Percentiles rank a stretch among this genome's conserved stretches.
These are phyloP conservation scores for Apis dorsata DNA, from an alignment of 1,140 invertebrate genomes.

Conservation along the genomic window DNA sequence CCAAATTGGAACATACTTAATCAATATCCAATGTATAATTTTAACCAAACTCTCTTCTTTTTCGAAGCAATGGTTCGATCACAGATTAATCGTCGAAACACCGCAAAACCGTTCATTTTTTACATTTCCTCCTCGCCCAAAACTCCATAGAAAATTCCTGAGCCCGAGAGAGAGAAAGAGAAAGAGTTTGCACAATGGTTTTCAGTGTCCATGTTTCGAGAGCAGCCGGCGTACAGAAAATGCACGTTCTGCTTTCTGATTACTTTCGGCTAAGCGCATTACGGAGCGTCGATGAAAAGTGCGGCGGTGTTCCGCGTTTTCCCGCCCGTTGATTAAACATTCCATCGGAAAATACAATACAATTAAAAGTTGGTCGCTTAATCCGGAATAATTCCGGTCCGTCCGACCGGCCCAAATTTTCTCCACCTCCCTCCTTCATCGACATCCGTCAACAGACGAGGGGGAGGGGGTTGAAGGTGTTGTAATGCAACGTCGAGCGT, in stretches of 20 bases:
- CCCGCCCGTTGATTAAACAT: constrained; percentile 58
- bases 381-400: constrained; percentile 52
- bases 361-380: constrained; percentile 63
- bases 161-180: no score
- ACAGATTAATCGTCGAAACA: neutral
- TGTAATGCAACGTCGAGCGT: neutral
- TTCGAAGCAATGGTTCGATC: neutral
- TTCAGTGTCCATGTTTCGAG: neutral
- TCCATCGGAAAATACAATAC: constrained; percentile 51
- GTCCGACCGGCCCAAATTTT: neutral
- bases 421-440: no score
- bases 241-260: constrained; percentile 45
- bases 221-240: neutral
- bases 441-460: neutral
- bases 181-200: neutral
- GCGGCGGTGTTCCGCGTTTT: constrained; percentile 41
- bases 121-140: no score
- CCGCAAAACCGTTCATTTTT: no score
- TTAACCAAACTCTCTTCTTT: neutral
- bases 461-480: neutral
- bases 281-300: constrained; percentile 58
- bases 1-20: neutral
- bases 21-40: constrained; percentile 1
- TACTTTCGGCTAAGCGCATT: constrained; percentile 61
- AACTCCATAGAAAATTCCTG: neutral